phyloP scores from a whole-genome alignment of 2,888 invertebrate species.

The Merodon equestris region DNA sequence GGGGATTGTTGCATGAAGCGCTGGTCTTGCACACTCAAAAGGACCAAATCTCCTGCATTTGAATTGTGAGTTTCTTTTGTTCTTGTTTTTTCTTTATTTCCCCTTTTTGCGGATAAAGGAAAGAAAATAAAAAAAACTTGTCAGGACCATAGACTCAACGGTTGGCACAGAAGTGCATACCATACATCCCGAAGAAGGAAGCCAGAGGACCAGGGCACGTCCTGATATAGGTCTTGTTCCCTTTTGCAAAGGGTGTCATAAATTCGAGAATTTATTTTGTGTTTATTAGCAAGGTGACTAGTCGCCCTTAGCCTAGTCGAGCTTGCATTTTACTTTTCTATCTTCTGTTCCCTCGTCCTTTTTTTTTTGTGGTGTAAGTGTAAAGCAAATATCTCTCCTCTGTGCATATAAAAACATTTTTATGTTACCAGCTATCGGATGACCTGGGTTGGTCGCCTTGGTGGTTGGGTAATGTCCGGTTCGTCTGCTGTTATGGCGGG shows the following conservation, averaged over 20 bases:
- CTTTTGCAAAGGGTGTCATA: constrained; percentile 46
- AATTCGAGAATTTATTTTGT: constrained; percentile 52
- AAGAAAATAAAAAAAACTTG: constrained; percentile 5
- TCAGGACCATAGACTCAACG: constrained; percentile 27
- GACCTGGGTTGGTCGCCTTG: constrained; percentile 40
- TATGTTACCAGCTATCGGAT: constrained; percentile 42
- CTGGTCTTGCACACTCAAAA: not conserved
- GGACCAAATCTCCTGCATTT: constrained; percentile 27
- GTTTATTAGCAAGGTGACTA: constrained; percentile 56
- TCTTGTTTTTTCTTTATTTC: constrained; percentile 3
- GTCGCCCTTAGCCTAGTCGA: not conserved
- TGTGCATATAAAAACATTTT: constrained; percentile 21
- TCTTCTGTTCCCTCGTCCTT: constrained; percentile 14
- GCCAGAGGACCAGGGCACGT: not conserved
- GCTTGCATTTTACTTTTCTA: constrained; percentile 1
- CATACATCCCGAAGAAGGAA: constrained; percentile 20
- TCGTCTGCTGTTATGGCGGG: not conserved
- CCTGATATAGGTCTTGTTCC: not conserved
- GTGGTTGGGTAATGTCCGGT: constrained; percentile 21
- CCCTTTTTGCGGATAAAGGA: constrained; percentile 1
- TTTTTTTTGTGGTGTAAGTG: constrained; percentile 16
- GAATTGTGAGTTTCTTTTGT: constrained; percentile 32
- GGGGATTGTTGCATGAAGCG: constrained; percentile 32
- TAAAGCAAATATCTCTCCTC: constrained; percentile 28
- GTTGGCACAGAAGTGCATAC: constrained; percentile 8